Evolutionary conservation across 2,888 invertebrate genomes (phyloP).

Genomic region (Mechanitis mazaeus): DNA sequence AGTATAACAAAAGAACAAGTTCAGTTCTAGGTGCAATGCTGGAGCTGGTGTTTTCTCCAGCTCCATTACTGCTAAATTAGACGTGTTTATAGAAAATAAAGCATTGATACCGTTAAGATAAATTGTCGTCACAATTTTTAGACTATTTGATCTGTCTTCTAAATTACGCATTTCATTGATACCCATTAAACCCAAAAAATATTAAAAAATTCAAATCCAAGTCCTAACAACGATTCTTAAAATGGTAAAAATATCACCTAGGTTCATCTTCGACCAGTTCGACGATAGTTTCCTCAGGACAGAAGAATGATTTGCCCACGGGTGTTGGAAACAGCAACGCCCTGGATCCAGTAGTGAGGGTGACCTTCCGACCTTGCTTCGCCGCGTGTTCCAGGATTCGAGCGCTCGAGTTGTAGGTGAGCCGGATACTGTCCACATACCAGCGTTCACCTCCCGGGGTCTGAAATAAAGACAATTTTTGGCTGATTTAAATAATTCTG

Average conservation of each 20-base stretch:
- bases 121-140: too few relatives aligned
- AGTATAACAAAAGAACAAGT: too few relatives aligned
- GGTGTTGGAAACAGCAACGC: conserved; percentile 88
- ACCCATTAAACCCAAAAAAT: too few relatives aligned
- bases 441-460: conserved; percentile 92
- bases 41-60: too few relatives aligned
- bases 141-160: too few relatives aligned
- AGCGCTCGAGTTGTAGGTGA: conserved; percentile 83
- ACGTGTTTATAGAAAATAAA: too few relatives aligned
- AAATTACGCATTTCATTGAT: too few relatives aligned
- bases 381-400: conserved; percentile 78
- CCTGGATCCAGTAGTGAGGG: conserved; percentile 74
- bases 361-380: conserved; percentile 71
- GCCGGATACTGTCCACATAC: conserved; percentile 87
- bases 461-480: conserved; percentile 62
- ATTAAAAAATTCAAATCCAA: too few relatives aligned
- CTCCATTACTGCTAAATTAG: too few relatives aligned
- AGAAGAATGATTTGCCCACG: conserved; percentile 89
- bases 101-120: too few relatives aligned
- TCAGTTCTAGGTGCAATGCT: too few relatives aligned
- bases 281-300: conserved; percentile 82
- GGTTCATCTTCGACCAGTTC: conserved; percentile 77
- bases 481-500: background rate
- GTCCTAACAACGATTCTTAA: background rate
- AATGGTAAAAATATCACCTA: conserved; percentile 42